Conservation (phyloP, 2,797 vertebrate genomes). For the Ctenochaetus hawaiiensis region DNA sequence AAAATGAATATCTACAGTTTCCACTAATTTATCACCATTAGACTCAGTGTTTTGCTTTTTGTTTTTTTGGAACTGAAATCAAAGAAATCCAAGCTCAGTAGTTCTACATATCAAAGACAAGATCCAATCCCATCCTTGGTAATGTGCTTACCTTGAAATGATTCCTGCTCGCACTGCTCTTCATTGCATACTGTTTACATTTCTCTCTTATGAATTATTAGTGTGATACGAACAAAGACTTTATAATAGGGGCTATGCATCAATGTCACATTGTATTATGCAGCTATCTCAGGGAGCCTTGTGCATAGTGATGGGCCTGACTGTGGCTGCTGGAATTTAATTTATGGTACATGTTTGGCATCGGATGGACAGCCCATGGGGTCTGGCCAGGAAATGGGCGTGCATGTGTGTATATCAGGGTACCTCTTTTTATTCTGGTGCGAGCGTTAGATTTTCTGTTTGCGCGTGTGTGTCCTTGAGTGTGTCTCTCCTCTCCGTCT, state of each 20-base stretch:
- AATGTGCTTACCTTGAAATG: slow-evolving; percentile 83
- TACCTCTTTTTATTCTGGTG: slow-evolving; percentile 20
- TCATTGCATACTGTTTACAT: slow-evolving; percentile 83
- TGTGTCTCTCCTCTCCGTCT: slow-evolving; percentile 14
- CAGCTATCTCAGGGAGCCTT: slow-evolving; percentile 78
- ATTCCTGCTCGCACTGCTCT: slow-evolving; percentile 73
- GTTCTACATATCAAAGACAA: slow-evolving; percentile 71
- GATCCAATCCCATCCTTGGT: slow-evolving; percentile 68
- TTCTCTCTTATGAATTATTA: slow-evolving; percentile 86
- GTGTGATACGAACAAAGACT: slow-evolving; percentile 85
- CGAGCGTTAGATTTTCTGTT: slow-evolving; percentile 9
- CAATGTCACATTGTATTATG: slow-evolving; percentile 86
- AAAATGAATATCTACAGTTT: slow-evolving; percentile 61
- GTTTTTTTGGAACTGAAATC: slow-evolving; percentile 55
- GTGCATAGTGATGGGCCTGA: slow-evolving; percentile 80
- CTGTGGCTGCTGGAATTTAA: slow-evolving; percentile 77
- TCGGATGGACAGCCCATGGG: slow-evolving; percentile 61
- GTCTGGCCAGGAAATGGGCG: slow-evolving; percentile 61
- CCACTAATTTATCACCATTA: slow-evolving; percentile 59
- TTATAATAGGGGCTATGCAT: slow-evolving; percentile 84
- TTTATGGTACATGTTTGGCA: slow-evolving; percentile 74
- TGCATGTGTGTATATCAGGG: slow-evolving; percentile 29
- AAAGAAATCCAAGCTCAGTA: slow-evolving; percentile 53
- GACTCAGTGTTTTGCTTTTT: slow-evolving; percentile 48
- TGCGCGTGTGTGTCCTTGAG: slow-evolving; percentile 40